These are phyloP conservation scores for Heterodera schachtii DNA, from an alignment of 1,140 invertebrate species.

Conservation along the genomic window DNA sequence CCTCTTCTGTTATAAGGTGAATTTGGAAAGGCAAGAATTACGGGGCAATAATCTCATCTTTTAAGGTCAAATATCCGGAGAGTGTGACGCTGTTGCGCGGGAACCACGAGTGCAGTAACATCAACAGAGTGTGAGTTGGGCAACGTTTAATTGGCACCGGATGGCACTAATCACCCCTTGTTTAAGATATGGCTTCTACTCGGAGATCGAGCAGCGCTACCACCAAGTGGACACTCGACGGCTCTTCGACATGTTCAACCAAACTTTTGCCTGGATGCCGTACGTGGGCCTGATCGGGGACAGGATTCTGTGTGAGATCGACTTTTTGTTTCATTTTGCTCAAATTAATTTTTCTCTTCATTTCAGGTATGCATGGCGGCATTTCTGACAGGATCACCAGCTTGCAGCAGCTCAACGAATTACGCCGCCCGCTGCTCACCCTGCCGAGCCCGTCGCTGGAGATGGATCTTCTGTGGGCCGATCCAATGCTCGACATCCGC, in stretches of 20 bases:
- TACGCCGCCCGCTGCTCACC: too few species aligned
- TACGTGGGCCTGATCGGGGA: background rate
- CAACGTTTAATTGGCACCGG: slow-evolving; percentile 67
- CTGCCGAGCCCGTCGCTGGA: too few species aligned
- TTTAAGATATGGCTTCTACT: slow-evolving; percentile 72
- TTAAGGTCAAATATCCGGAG: slow-evolving; percentile 85
- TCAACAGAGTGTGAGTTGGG: slow-evolving; percentile 71
- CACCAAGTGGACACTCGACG: background rate
- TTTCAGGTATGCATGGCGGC: too few species aligned
- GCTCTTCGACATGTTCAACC: background rate
- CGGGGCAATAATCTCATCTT: background rate
- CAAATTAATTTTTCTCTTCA: too few species aligned
- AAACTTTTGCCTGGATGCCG: background rate
- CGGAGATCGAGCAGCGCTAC: background rate
- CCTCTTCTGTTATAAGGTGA: slow-evolving; percentile 18
- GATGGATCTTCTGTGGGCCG: too few species aligned
- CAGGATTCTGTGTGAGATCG: background rate
- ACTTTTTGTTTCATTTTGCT: too few species aligned
- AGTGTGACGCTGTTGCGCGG: slow-evolving; percentile 82
- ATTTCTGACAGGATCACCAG: too few species aligned
- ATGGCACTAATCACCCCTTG: slow-evolving; percentile 69
- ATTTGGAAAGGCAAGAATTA: background rate
- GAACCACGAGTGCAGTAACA: slow-evolving; percentile 74
- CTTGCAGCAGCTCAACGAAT: too few species aligned
- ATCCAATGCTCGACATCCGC: too few species aligned